A percentile compares a stretch with the other conserved stretches of the same genome.
Conservation (phyloP, 1,140 invertebrate species). For the Capitella teleta region DNA sequence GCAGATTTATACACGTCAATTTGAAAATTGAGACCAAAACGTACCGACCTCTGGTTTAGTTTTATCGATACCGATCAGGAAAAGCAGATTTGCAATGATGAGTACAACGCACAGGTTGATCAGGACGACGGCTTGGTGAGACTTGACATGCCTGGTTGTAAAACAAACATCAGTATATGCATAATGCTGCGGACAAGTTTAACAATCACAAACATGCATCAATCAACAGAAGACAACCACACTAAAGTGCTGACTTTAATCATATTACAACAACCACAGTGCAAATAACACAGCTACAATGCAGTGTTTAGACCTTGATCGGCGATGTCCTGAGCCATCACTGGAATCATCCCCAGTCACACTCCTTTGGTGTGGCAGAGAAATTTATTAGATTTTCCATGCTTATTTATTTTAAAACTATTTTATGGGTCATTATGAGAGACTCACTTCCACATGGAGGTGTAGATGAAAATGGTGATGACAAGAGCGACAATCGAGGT, state of each 20-base stretch:
- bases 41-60: conserved; percentile 16
- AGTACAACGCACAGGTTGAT: conserved; percentile 19
- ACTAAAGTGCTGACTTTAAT: too few relatives aligned
- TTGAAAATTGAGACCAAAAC: background rate
- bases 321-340: too few relatives aligned
- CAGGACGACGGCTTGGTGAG: conserved; percentile 16
- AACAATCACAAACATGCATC: too few relatives aligned
- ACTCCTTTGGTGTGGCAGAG: too few relatives aligned
- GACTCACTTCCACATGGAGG: conserved; percentile 15
- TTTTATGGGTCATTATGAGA: too few relatives aligned
- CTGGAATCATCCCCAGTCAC: too few relatives aligned
- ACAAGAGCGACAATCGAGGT: conserved; percentile 14
- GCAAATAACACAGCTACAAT: background rate
- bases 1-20: background rate
- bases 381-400: too few relatives aligned
- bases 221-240: too few relatives aligned
- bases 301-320: background rate
- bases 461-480: conserved; percentile 12
- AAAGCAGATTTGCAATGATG: conserved; percentile 16
- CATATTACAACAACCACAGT: too few relatives aligned
- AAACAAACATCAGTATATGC: too few relatives aligned
- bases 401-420: too few relatives aligned
- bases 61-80: conserved; percentile 15
- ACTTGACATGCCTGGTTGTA: conserved; percentile 16
- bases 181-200: too few relatives aligned